Conservation (phyloP, 2,888 invertebrate species). For the Agriopis aurantiaria region DNA sequence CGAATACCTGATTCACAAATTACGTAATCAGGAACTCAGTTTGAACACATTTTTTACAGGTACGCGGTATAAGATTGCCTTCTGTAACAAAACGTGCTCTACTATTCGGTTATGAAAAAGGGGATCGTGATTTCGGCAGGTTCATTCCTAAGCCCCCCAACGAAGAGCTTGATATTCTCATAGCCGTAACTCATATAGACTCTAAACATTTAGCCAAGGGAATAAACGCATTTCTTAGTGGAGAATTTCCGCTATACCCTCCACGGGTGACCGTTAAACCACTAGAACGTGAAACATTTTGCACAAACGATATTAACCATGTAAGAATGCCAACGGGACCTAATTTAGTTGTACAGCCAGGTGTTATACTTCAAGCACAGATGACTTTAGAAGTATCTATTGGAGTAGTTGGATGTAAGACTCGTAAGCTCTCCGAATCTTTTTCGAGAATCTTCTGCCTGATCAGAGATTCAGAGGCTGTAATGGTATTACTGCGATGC, state of each 20-base stretch:
- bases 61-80: constrained; percentile 60
- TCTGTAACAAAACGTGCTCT: constrained; percentile 36
- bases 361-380: constrained; percentile 67
- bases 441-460: constrained; percentile 71
- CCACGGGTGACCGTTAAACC: constrained; percentile 48
- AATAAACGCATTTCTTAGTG: constrained; percentile 60
- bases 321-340: constrained; percentile 56
- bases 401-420: constrained; percentile 73
- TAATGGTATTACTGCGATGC: constrained; percentile 54
- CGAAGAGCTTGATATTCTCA: constrained; percentile 61
- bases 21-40: not conserved
- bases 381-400: constrained; percentile 74
- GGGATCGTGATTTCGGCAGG: constrained; percentile 58
- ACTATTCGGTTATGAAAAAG: constrained; percentile 68
- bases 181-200: constrained; percentile 73
- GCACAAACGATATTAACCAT: constrained; percentile 76
- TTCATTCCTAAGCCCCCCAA: constrained; percentile 39
- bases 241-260: constrained; percentile 73
- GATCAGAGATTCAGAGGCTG: constrained; percentile 52
- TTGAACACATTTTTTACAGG: constrained; percentile 41
- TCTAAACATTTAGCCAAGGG: constrained; percentile 60
- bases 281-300: constrained; percentile 60
- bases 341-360: constrained; percentile 58
- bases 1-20: not conserved
- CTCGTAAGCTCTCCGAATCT: constrained; percentile 47